These are phyloP conservation scores for Rhimphoctona megacephalus DNA, from an alignment of 2,888 invertebrate genomes.

Conservation along the genomic window DNA sequence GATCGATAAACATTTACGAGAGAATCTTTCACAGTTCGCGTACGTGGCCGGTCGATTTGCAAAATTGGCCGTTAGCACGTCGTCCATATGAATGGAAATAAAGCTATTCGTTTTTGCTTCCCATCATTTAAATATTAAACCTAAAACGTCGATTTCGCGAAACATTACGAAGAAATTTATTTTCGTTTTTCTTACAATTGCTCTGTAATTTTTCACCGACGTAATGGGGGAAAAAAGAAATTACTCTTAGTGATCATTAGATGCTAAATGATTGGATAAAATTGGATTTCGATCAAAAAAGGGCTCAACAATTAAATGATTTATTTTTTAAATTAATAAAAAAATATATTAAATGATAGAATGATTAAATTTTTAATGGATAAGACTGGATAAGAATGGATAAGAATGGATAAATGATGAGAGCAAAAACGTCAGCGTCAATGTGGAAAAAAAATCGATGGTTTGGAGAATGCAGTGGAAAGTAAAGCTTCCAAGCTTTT, in stretches of 20 bases:
- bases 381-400: too few relatives aligned
- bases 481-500: conserved; percentile 15
- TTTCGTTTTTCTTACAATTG: not conserved
- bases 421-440: not conserved
- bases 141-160: not conserved
- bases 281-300: not conserved
- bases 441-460: conserved; percentile 23
- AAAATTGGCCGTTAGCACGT: conserved; percentile 44
- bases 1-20: conserved; percentile 51
- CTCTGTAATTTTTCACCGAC: not conserved
- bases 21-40: conserved; percentile 39
- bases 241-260: not conserved
- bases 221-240: not conserved
- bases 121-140: conserved; percentile 44
- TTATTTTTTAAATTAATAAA: not conserved
- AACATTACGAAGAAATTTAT: not conserved
- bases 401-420: too few relatives aligned
- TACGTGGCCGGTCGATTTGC: conserved; percentile 23
- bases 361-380: not conserved
- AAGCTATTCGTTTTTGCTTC: conserved; percentile 21
- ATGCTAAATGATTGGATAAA: not conserved
- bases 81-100: not conserved
- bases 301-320: not conserved
- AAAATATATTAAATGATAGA: not conserved
- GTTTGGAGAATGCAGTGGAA: conserved; percentile 3